phyloP scores from a whole-genome alignment of 2,888 invertebrate species.

The Scotopteryx bipunctaria region DNA sequence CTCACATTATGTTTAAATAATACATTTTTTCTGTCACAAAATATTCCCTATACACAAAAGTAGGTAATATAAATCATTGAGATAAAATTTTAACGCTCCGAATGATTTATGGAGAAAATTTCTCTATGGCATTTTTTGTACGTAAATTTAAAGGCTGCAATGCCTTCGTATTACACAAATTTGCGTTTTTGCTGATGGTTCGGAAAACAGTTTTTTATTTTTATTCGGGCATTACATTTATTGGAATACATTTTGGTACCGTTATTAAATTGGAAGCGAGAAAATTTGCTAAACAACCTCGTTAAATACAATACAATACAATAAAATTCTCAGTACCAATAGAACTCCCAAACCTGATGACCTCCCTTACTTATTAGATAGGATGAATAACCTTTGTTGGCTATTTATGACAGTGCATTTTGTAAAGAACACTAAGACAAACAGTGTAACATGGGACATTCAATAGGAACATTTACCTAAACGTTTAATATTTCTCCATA shows the following conservation, averaged over 20 bases:
- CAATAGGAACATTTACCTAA: slow-evolving; percentile 2
- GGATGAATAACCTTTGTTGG: too few species aligned
- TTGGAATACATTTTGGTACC: background rate
- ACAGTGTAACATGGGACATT: too few species aligned
- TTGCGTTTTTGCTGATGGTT: slow-evolving; percentile 27
- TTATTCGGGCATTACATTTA: slow-evolving; percentile 5
- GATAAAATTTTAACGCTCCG: slow-evolving; percentile 61
- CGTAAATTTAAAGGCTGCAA: slow-evolving; percentile 28
- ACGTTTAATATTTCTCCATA: slow-evolving; percentile 17
- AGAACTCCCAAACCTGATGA: too few species aligned
- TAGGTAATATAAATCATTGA: slow-evolving; percentile 63
- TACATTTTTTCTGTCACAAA: slow-evolving; percentile 51
- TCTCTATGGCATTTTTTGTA: slow-evolving; percentile 45
- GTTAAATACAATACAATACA: too few species aligned
- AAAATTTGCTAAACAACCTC: too few species aligned
- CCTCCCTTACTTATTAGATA: too few species aligned
- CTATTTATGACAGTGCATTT: too few species aligned
- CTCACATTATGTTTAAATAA: slow-evolving; percentile 34
- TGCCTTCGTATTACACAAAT: slow-evolving; percentile 19
- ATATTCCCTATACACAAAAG: slow-evolving; percentile 62
- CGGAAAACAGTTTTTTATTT: slow-evolving; percentile 5
- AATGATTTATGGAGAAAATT: slow-evolving; percentile 60
- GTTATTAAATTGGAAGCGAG: background rate
- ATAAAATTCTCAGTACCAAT: too few species aligned
- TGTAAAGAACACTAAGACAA: too few species aligned